Evolutionary conservation across 2,888 invertebrate species (phyloP), one percentile per base, ranked within the genome.

Genomic region (Acronicta aceris): DNA sequence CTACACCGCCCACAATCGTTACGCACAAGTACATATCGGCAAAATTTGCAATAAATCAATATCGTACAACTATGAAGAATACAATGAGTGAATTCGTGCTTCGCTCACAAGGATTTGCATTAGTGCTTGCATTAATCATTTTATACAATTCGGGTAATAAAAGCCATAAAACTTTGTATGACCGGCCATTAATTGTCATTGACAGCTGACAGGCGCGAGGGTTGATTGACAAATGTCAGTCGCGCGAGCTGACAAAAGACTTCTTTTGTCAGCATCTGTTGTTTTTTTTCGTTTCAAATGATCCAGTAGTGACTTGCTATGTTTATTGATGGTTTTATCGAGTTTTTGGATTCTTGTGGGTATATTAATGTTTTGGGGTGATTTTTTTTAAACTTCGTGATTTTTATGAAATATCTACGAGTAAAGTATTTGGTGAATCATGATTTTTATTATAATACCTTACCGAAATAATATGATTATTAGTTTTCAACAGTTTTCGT

Each of bases 61-160:
- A 90, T 88, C 81, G 88, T 88, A 89, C 85, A 90, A 90, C 88
- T 87, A 88, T 79, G 79, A 78, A 73, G 85, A 84, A 81, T 74
- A 89, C 90, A 92, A 89, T 85, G 80, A 66, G 78, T 71, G 73
- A 55, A 78, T 82, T 78, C 91, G 93, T 94, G 93, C 88, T 84
- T 76, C 77, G 81, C 74, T 81, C 81, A 83, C 76, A 81, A 81
- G 89, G 92, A 94, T 94, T 94, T 94, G 94, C 94, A 94, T 94
- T 94, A 94, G 93, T 86, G 89, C 89, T 91, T 92, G 83, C 94
- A 94, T 94, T 94, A 93, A 94, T 94, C 94, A 94, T 94, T 84
- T 88, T 85, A 82, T 84, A 92, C 92, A 92, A 91, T 90, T 79
- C 85, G 88, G 81, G 88, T 84, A 92, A 93, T 92, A 92, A 91